These are phyloP conservation scores for Luperina nickerlii DNA, from an alignment of 2,888 invertebrate genomes.

Conservation along the genomic window DNA sequence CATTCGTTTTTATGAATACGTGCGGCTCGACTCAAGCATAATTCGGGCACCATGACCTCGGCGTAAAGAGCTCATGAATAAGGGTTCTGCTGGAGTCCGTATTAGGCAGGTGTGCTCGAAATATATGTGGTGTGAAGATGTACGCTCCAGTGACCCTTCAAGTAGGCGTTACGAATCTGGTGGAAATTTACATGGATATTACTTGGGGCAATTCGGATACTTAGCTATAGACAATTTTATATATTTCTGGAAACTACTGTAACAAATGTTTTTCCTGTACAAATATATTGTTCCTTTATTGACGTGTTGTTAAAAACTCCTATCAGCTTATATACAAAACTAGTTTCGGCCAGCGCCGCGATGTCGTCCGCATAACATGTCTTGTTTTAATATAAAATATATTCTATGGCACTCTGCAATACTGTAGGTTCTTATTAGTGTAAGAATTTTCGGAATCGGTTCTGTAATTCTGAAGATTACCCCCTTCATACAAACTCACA, in stretches of 20 bases:
- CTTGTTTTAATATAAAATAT: not conserved
- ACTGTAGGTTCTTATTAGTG: not conserved
- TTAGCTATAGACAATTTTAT: not conserved
- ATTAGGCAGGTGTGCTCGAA: conserved; percentile 27
- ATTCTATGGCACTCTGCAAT: too few relatives aligned
- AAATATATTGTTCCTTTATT: too few relatives aligned
- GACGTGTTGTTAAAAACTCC: not conserved
- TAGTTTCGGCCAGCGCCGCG: not conserved
- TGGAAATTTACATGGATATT: conserved; percentile 51
- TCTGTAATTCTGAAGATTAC: not conserved
- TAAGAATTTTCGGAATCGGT: not conserved
- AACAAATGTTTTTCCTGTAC: not conserved
- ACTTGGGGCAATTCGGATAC: conserved; percentile 13
- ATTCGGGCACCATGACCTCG: conserved; percentile 30
- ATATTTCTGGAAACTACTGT: conserved; percentile 17
- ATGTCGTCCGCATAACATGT: not conserved
- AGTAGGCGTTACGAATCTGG: conserved; percentile 38
- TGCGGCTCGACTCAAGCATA: conserved; percentile 28
- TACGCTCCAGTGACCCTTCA: conserved; percentile 28
- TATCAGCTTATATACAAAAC: not conserved
- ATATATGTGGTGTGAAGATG: conserved; percentile 14
- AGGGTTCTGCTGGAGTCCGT: conserved; percentile 30
- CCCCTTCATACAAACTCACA: not conserved
- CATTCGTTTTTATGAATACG: conserved; percentile 47
- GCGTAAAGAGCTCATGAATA: conserved; percentile 49